Evolutionary conservation across 2,888 invertebrate genomes (phyloP).

Genomic region (Agapostemon virescens): DNA sequence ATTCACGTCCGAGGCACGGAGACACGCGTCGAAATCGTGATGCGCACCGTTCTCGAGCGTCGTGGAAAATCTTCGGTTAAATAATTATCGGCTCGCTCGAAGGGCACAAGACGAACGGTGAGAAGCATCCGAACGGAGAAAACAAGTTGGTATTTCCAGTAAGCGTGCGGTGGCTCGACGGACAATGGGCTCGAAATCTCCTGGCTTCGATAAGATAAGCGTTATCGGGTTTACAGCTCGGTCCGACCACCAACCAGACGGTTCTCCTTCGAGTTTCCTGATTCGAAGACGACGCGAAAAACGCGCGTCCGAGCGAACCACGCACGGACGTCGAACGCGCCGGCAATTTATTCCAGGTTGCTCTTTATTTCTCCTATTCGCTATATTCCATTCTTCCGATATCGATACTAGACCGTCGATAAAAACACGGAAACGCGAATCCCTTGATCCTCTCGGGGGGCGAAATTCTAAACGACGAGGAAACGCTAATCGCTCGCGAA

Average conservation of each 20-base stretch:
- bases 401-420: background rate
- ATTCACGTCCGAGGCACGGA: too few species aligned
- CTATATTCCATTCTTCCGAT: background rate
- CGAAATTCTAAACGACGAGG: too few species aligned
- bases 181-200: conserved; percentile 22
- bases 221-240: conserved; percentile 52
- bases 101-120: background rate
- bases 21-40: too few species aligned
- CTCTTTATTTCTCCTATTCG: background rate
- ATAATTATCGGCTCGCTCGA: background rate
- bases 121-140: background rate
- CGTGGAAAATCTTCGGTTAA: background rate
- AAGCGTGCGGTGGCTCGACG: conserved; percentile 2
- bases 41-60: background rate
- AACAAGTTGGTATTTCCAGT: background rate
- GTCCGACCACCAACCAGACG: conserved; percentile 42
- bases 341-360: conserved; percentile 39
- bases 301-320: background rate
- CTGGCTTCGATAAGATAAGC: conserved; percentile 66
- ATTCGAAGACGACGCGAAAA: background rate
- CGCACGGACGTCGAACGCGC: conserved; percentile 11
- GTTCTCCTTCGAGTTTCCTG: conserved; percentile 41
- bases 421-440: too few species aligned
- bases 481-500: background rate
- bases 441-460: too few species aligned